Percentiles rank a stretch among this genome's conserved stretches.
Evolutionary conservation across 2,888 invertebrate species (phyloP).

Genomic region (Caenorhabditis zanzibari): DNA sequence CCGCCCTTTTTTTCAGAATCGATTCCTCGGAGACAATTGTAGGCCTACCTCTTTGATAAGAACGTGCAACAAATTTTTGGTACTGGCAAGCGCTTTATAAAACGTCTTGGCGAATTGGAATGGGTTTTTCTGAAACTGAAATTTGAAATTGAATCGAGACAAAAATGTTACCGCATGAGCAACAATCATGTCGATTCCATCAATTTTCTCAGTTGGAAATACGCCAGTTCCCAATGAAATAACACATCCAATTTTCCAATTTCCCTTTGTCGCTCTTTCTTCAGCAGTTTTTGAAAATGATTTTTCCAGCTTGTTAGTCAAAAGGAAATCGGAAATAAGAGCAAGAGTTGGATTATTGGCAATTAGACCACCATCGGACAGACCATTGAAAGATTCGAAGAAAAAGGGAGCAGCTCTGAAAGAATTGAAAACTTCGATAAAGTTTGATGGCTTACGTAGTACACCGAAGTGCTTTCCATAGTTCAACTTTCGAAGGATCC

Average conservation of each 20-base stretch:
- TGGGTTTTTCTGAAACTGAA: constrained; percentile 63
- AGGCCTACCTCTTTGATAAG: constrained; percentile 68
- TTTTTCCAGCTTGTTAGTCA: constrained; percentile 67
- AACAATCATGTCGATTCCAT: constrained; percentile 69
- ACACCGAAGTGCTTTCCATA: constrained; percentile 73
- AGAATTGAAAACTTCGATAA: background rate
- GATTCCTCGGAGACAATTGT: no score
- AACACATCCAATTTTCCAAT: constrained; percentile 67
- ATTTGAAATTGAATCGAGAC: no score
- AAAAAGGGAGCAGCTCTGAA: constrained; percentile 72
- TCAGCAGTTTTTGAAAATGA: constrained; percentile 56
- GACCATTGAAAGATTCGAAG: constrained; percentile 72
- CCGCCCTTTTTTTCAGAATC: no score
- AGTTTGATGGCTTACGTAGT: constrained; percentile 58
- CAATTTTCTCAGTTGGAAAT: constrained; percentile 67
- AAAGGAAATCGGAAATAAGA: constrained; percentile 66
- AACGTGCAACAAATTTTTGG: constrained; percentile 64
- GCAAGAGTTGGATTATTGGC: constrained; percentile 73
- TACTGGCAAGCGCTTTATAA: constrained; percentile 58
- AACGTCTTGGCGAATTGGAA: constrained; percentile 63
- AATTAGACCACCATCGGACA: constrained; percentile 72
- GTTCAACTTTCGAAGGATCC: constrained; percentile 68
- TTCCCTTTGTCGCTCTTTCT: constrained; percentile 53
- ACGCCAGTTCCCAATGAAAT: constrained; percentile 71
- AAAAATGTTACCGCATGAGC: constrained; percentile 34